Percentiles rank a stretch among this genome's conserved stretches.
Conservation (phyloP, 1,140 invertebrate species). For the Procambarus virginalis region DNA sequence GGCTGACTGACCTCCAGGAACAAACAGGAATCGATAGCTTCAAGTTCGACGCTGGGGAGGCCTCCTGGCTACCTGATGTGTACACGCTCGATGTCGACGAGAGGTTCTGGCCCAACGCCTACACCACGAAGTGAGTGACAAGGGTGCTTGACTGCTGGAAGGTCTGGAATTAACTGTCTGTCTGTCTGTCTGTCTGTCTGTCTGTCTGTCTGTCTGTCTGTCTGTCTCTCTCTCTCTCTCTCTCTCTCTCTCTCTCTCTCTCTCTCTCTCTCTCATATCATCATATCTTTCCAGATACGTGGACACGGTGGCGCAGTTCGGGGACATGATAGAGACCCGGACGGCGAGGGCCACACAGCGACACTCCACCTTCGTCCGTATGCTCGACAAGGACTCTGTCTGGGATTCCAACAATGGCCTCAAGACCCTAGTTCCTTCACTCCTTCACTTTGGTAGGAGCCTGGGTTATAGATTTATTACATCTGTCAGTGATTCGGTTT, state of each 20-base stretch:
- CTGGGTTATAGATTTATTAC: too few relatives aligned
- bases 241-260: too few relatives aligned
- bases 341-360: conserved; percentile 82
- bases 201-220: too few relatives aligned
- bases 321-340: conserved; percentile 83
- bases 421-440: conserved; percentile 85
- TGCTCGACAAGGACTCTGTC: conserved; percentile 88
- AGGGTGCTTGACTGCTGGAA: too few relatives aligned
- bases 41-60: conserved; percentile 95
- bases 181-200: not conserved
- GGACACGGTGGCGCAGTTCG: conserved; percentile 79
- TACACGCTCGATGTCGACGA: conserved; percentile 71
- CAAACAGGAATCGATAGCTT: conserved; percentile 86
- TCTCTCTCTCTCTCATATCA: too few relatives aligned
- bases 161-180: not conserved
- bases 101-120: conserved; percentile 61
- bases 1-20: conserved; percentile 79
- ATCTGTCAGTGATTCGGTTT: too few relatives aligned
- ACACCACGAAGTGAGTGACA: conserved; percentile 38
- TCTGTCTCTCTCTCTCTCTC: conserved; percentile 29
- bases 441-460: conserved; percentile 77
- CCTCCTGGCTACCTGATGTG: conserved; percentile 74
- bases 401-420: conserved; percentile 88
- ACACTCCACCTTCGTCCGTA: conserved; percentile 87
- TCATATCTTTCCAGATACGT: conserved; percentile 78